Base-by-base conservation (phyloP, 2,797 vertebrate genomes). In the Sebastes umbrosus region DNA sequence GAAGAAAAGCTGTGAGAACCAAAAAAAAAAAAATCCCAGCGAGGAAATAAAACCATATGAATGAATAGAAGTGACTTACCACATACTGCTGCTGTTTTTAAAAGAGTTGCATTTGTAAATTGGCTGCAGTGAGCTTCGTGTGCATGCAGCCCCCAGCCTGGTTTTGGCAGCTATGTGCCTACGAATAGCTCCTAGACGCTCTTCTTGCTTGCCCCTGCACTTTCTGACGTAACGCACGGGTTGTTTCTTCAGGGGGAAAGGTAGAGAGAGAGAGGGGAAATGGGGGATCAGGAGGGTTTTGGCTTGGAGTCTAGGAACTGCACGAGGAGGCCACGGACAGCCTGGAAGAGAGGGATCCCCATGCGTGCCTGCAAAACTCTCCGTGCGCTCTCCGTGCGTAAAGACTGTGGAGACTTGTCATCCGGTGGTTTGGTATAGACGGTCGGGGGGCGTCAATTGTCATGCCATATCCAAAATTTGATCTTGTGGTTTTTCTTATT, bases 211-310 rank as follows among this genome's bases (percentile, higher is more conserved):
- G 94, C 90, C 90, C 89, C 89, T 94, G 95, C 95, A 95, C 90
- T 94, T 96, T 95, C 91, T 96, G 96, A 97, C 95, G 96, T 95
- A 95, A 95, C 92, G 87, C 90, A 43, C 85, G 88, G 85, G 76
- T 93, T 83, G 86, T 93, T 93, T 93, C 93, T 95, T 93, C 93
- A 88, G 87, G 72, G 86, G 86, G 88, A 93, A 95, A 93, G 92
- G 88, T 93, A 79, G 91, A 89, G 91, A 91, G 91, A 91, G 39
- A 43, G 39, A 43, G 39, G 91, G 86, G 88, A 87, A 88, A 75
- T 32, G 71, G 83, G 87, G 90, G 85, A 81, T 82, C 73, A 36
- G 76, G 82, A 82, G 78, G 77, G 83, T 78, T 88, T 90, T 90
- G 88, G 73, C 85, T 87, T 16, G 39, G 82, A 84, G 86, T 83